Percentiles rank a stretch among this genome's conserved stretches.
Conservation (phyloP, 2,113 vertebrate genomes). For the Mirza zaza region DNA sequence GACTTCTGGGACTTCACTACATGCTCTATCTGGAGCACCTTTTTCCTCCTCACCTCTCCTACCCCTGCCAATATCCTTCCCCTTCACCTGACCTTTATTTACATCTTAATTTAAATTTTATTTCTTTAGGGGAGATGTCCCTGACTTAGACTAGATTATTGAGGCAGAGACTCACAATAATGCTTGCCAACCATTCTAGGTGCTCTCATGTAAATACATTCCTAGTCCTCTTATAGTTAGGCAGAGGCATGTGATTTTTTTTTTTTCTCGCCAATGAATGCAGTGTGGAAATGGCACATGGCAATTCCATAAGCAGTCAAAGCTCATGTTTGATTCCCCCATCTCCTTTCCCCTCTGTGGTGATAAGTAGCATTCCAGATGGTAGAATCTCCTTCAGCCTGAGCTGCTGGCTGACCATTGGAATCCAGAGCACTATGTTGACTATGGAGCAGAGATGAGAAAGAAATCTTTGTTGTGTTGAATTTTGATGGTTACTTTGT, state of each 20-base stretch:
- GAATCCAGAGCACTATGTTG: neutral
- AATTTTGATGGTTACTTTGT: neutral
- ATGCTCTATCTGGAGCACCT: neutral
- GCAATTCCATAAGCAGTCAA: neutral
- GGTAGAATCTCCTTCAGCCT: neutral
- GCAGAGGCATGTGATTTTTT: neutral
- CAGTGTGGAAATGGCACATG: neutral
- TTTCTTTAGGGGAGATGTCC: neutral
- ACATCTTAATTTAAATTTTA: neutral
- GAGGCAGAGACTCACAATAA: neutral
- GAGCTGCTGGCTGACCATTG: neutral
- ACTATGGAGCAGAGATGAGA: neutral
- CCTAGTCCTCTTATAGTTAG: neutral
- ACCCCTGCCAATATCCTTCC: neutral
- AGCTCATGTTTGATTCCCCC: neutral
- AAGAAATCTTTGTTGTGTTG: neutral
- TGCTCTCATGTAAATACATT: neutral
- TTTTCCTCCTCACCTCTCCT: neutral
- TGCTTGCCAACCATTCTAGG: neutral
- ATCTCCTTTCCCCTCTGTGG: neutral
- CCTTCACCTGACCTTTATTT: conserved; percentile 3
- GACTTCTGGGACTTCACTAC: neutral
- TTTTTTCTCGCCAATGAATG: neutral
- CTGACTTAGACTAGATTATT: neutral
- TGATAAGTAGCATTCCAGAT: neutral